A percentile compares a stretch with the other conserved stretches of the same genome.
These are phyloP conservation scores for Zonotrichia leucophrys DNA, from an alignment of 2,113 vertebrate genomes.

Conservation along the genomic window DNA sequence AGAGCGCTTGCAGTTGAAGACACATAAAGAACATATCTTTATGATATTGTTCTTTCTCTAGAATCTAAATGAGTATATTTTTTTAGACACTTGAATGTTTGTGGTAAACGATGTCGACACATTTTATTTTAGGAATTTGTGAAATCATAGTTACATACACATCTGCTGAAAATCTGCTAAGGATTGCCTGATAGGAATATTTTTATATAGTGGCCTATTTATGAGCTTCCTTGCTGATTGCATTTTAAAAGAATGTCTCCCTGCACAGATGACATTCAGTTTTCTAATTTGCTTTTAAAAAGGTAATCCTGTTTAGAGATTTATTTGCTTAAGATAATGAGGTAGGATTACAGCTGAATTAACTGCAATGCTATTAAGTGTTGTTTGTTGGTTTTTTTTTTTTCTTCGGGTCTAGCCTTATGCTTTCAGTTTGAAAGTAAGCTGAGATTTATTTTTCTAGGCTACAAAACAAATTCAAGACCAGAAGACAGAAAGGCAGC, in stretches of 20 bases:
- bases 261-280: slow-evolving; percentile 41
- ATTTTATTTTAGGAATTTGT: slow-evolving; percentile 26
- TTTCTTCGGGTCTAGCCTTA: not conserved
- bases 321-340: slow-evolving; percentile 79
- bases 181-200: not conserved
- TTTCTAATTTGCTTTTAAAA: slow-evolving; percentile 72
- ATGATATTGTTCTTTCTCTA: not conserved
- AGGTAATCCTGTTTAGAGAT: slow-evolving; percentile 73
- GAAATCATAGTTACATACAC: slow-evolving; percentile 17
- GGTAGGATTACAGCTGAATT: slow-evolving; percentile 77
- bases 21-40: not conserved
- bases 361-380: slow-evolving; percentile 62
- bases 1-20: not conserved
- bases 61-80: not conserved
- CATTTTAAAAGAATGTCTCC: slow-evolving; percentile 27
- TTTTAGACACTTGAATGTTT: not conserved
- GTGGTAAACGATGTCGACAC: not conserved
- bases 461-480: slow-evolving; percentile 32
- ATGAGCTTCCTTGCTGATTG: slow-evolving; percentile 7
- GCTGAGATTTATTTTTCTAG: slow-evolving; percentile 49
- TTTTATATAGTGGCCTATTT: slow-evolving; percentile 39
- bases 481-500: not conserved
- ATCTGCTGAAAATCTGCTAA: slow-evolving; percentile 32
- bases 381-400: not conserved
- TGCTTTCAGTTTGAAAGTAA: slow-evolving; percentile 32